Evolutionary conservation across 2,113 vertebrate genomes (phyloP), one percentile per base, ranked within the genome.

Genomic region (Pica pica): DNA sequence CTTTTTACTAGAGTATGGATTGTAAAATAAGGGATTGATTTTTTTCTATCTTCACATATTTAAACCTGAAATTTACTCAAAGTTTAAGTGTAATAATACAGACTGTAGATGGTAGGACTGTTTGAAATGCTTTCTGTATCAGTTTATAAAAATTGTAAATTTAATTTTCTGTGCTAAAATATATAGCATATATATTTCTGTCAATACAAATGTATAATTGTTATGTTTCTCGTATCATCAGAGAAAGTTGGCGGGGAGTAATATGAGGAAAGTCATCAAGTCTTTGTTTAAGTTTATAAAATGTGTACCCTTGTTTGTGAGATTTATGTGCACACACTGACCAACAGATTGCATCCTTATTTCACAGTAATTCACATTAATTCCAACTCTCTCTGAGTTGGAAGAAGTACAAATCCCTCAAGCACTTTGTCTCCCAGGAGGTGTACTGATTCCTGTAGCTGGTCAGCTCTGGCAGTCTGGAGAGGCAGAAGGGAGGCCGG

Each of bases 401-500:
- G 78, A 96, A 63, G 52, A 76, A 94, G 78, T 70, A 56, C 85
- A 91, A 60, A 77, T 91, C 92, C 90, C 92, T 91, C 67, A 83
- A 90, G 94, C 96, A 71, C 59, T 95, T 77, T 83, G 27, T 91
- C 28, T 92, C 93, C 75, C 84, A 88, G 87, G 70, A 91, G 89
- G 37, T 67, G 26, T 27, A 67, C 76, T 81, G 60, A 93, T 46
- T 87, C 70, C 67, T 90, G 87, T 87, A 95, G 67, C 82, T 95
- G 90, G 87, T 96, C 87, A 96, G 55, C 56, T 78, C 52, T 77
- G 75, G 39, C 71, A 92, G 82, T 90, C 63, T 95, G 94, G 93
- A 93, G 50, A 95, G 82, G 71, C 93, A 96, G 94, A 94, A 96
- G 85, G 87, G 59, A 74, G 64, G 9, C 64, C 59, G 46, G 4